Conservation (phyloP, 2,888 invertebrate genomes). For the Eulithis prunata region DNA sequence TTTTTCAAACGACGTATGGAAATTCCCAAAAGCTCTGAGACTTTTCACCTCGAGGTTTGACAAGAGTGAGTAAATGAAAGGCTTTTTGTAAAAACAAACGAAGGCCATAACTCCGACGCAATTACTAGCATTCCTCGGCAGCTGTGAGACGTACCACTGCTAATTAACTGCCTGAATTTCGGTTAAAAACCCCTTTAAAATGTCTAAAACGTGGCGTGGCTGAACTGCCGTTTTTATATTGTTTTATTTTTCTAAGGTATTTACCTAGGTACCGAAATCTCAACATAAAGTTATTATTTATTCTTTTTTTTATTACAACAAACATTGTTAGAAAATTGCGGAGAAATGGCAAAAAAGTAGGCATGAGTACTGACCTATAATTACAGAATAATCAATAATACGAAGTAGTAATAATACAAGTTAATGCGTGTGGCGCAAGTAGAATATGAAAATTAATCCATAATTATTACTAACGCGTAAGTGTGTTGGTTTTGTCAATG, state of each 20-base stretch:
- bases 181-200: slow-evolving; percentile 42
- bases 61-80: slow-evolving; percentile 55
- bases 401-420: too few species aligned
- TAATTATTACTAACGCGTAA: too few species aligned
- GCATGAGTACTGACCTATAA: too few species aligned
- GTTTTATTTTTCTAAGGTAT: neutral
- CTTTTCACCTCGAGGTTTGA: slow-evolving; percentile 31
- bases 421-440: too few species aligned
- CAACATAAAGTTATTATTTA: neutral
- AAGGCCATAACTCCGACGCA: slow-evolving; percentile 70
- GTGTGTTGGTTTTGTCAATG: too few species aligned
- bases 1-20: neutral
- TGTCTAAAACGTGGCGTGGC: slow-evolving; percentile 16
- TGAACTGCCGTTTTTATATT: neutral
- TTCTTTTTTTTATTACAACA: too few species aligned
- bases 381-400: too few species aligned
- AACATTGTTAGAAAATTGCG: too few species aligned
- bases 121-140: slow-evolving; percentile 71
- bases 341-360: too few species aligned
- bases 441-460: too few species aligned
- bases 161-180: slow-evolving; percentile 60
- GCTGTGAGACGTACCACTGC: slow-evolving; percentile 63
- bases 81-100: slow-evolving; percentile 69
- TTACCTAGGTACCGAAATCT: neutral
- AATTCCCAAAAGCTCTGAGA: slow-evolving; percentile 1